These are phyloP conservation scores for Aporophyla nigra DNA, from an alignment of 2,888 invertebrate genomes.

Conservation along the genomic window DNA sequence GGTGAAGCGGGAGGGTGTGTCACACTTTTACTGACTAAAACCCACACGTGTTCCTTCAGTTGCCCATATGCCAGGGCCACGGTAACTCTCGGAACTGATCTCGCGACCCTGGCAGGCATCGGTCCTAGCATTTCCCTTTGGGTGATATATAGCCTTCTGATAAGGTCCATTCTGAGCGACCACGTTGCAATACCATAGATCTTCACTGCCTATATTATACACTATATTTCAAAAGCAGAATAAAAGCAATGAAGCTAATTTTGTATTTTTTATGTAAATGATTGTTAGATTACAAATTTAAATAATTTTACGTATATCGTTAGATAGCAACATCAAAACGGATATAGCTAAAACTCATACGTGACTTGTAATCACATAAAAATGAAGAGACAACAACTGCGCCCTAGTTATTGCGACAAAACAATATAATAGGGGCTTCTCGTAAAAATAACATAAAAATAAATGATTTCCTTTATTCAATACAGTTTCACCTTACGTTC, in stretches of 20 bases:
- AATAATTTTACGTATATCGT: not conserved
- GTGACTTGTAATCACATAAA: conserved; percentile 50
- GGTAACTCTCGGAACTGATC: too few species aligned
- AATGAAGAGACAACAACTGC: conserved; percentile 49
- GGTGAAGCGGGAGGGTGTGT: too few species aligned
- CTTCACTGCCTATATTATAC: too few species aligned
- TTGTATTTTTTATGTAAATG: not conserved
- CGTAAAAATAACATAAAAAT: conserved; percentile 71
- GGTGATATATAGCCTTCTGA: too few species aligned
- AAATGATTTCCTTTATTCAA: conserved; percentile 71
- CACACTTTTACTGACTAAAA: too few species aligned
- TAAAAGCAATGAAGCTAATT: not conserved
- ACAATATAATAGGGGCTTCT: conserved; percentile 60
- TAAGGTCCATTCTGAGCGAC: too few species aligned
- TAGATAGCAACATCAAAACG: conserved; percentile 7
- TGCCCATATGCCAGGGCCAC: too few species aligned
- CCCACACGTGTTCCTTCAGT: too few species aligned
- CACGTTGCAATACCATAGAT: too few species aligned
- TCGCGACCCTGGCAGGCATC: too few species aligned
- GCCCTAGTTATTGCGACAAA: conserved; percentile 50
- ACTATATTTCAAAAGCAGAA: too few species aligned
- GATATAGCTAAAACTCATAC: not conserved
- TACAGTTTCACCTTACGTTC: conserved; percentile 68
- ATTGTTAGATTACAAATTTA: not conserved
- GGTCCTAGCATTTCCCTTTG: too few species aligned